phyloP scores from a whole-genome alignment of 2,888 invertebrate genomes.

The Drosophila macrothrix region DNA sequence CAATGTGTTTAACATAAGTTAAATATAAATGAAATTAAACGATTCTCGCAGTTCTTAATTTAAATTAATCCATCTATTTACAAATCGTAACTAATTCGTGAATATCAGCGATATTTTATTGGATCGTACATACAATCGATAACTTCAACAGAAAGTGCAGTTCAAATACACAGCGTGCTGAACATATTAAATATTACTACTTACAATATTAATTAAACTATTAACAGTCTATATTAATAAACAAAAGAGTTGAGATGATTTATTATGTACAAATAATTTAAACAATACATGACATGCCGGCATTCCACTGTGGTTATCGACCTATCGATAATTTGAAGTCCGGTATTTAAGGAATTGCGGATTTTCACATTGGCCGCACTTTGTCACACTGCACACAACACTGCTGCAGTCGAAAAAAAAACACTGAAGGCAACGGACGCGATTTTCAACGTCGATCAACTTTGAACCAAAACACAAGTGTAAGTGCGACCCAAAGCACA shows the following conservation, averaged over 20 bases:
- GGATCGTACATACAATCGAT: background rate
- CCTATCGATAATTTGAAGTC: background rate
- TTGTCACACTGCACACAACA: constrained; percentile 43
- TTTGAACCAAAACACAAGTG: constrained; percentile 69
- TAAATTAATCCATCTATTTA: background rate
- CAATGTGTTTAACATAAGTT: background rate
- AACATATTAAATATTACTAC: background rate
- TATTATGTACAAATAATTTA: background rate
- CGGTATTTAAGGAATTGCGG: background rate
- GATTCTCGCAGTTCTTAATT: background rate
- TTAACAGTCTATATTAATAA: background rate
- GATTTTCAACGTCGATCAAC: constrained; percentile 25
- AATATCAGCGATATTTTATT: background rate
- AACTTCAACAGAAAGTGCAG: background rate
- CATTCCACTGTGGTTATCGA: background rate
- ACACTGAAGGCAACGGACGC: constrained; percentile 32
- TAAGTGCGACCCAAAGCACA: constrained; percentile 62
- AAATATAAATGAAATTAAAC: background rate
- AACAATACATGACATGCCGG: background rate
- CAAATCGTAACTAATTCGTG: background rate
- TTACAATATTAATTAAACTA: background rate
- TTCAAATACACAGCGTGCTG: background rate
- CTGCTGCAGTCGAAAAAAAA: constrained; percentile 60
- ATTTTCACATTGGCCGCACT: background rate
- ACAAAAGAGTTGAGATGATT: background rate